A percentile compares a stretch with the other conserved stretches of the same genome.
These are phyloP conservation scores for Littorina saxatilis DNA, from an alignment of 1,140 invertebrate genomes.

Conservation along the genomic window DNA sequence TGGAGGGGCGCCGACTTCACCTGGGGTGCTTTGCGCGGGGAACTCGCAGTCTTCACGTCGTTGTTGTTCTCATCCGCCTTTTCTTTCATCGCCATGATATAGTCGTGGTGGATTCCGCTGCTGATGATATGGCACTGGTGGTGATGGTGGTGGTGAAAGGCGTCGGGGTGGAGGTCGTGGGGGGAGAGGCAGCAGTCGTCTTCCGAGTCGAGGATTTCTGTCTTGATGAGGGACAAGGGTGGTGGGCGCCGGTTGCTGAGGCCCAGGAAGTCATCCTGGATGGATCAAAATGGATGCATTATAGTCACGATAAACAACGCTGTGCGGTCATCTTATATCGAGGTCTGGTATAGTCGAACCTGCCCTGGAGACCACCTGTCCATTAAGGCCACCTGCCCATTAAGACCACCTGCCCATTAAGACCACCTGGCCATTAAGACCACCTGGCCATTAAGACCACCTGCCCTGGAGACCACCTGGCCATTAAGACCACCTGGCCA, in stretches of 20 bases:
- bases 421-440: too few species aligned
- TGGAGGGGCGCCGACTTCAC: not conserved
- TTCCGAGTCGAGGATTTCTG: not conserved
- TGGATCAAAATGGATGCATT: too few species aligned
- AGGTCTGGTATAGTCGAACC: too few species aligned
- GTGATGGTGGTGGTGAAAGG: not conserved
- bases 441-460: too few species aligned
- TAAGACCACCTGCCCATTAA: too few species aligned
- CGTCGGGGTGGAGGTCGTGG: not conserved
- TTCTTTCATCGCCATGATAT: slow-evolving; percentile 12
- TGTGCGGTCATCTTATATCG: too few species aligned
- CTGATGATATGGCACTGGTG: not conserved
- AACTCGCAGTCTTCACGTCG: not conserved
- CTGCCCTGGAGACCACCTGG: too few species aligned
- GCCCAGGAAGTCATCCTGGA: slow-evolving; percentile 13
- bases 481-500: too few species aligned
- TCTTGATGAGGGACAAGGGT: not conserved
- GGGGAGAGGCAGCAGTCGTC: not conserved
- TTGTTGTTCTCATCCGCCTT: not conserved
- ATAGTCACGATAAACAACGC: too few species aligned
- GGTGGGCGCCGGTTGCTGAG: not conserved
- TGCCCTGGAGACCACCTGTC: too few species aligned
- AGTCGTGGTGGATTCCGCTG: not conserved
- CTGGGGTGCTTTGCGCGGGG: not conserved
- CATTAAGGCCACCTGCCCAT: too few species aligned